Conservation (phyloP, 2,888 invertebrate species). For the Papilio protenor region DNA sequence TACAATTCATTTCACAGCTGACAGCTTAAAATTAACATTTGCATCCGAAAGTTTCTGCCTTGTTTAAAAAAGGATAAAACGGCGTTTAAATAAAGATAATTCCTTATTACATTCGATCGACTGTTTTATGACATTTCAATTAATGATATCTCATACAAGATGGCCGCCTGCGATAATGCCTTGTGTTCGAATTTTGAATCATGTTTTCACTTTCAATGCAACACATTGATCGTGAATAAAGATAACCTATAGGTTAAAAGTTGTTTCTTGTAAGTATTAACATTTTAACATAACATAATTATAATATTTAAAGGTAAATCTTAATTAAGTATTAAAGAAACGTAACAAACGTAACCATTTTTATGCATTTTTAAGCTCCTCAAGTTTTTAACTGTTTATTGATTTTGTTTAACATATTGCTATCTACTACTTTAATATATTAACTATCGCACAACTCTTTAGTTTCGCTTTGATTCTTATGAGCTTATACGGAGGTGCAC, state of each 20-base stretch:
- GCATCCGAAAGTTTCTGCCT: not conserved
- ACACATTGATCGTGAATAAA: conserved; percentile 14
- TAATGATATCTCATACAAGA: conserved; percentile 31
- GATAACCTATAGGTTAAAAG: conserved; percentile 20
- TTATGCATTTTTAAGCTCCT: too few species aligned
- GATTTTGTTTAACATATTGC: too few species aligned
- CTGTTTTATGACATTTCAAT: conserved; percentile 34
- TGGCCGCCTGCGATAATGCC: conserved; percentile 40
- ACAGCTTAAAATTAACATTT: not conserved
- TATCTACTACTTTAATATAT: too few species aligned
- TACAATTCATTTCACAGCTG: not conserved
- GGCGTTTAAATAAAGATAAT: conserved; percentile 9
- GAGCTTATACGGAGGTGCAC: too few species aligned
- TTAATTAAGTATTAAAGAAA: not conserved
- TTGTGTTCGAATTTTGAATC: conserved; percentile 19
- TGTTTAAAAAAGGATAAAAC: not conserved
- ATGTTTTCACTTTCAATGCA: conserved; percentile 38
- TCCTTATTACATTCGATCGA: conserved; percentile 19
- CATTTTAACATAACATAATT: conserved; percentile 9
- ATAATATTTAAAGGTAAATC: not conserved
- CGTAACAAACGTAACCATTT: too few species aligned
- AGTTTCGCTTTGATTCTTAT: too few species aligned
- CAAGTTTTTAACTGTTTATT: too few species aligned
- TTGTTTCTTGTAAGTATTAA: conserved; percentile 14
- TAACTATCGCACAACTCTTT: too few species aligned